Percentiles rank a stretch among this genome's conserved stretches.
phyloP scores from a whole-genome alignment of 1,140 invertebrate genomes.

The Drosophila asahinai region DNA sequence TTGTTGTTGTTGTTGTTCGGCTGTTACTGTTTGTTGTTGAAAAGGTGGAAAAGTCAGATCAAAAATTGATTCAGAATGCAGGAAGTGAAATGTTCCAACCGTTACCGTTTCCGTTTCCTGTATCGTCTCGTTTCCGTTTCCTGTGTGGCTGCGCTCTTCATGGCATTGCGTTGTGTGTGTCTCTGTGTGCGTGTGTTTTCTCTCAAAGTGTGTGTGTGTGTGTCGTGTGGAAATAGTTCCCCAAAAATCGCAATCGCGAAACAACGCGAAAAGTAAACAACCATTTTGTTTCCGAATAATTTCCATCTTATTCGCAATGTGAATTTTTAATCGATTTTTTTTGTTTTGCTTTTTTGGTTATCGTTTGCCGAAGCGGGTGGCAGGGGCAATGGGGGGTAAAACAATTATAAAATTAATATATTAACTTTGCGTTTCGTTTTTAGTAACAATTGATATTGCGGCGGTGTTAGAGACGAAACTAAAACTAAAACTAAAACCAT shows the following conservation, averaged over 20 bases:
- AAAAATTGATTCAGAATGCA: slow-evolving; percentile 51
- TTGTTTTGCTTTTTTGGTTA: slow-evolving; percentile 14
- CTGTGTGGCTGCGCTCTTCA: slow-evolving; percentile 51
- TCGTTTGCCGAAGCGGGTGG: slow-evolving; percentile 29
- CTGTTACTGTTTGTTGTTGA: slow-evolving; percentile 42
- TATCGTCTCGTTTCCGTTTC: slow-evolving; percentile 19
- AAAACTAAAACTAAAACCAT: slow-evolving; percentile 42
- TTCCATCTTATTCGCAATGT: slow-evolving; percentile 59
- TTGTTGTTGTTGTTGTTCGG: slow-evolving; percentile 71
- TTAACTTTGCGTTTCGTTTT: slow-evolving; percentile 24
- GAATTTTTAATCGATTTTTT: slow-evolving; percentile 59
- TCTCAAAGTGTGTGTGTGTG: slow-evolving; percentile 13
- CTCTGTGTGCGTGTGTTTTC: slow-evolving; percentile 5
- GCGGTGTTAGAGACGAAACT: slow-evolving; percentile 35
- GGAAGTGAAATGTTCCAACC: slow-evolving; percentile 23
- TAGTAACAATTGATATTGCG: slow-evolving; percentile 50
- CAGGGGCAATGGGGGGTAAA: slow-evolving; percentile 19
- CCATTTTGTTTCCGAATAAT: slow-evolving; percentile 53
- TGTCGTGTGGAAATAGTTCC: slow-evolving; percentile 3
- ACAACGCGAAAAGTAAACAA: slow-evolving; percentile 69
- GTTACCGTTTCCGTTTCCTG: slow-evolving; percentile 24
- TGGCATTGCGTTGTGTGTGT: slow-evolving; percentile 49
- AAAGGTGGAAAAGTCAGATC: slow-evolving; percentile 32
- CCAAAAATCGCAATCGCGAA: slow-evolving; percentile 27
- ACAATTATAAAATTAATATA: slow-evolving; percentile 57